Percentiles rank a stretch among this genome's conserved stretches.
phyloP scores from a whole-genome alignment of 64 coral and sea anemone species.

The Montipora sp. region DNA sequence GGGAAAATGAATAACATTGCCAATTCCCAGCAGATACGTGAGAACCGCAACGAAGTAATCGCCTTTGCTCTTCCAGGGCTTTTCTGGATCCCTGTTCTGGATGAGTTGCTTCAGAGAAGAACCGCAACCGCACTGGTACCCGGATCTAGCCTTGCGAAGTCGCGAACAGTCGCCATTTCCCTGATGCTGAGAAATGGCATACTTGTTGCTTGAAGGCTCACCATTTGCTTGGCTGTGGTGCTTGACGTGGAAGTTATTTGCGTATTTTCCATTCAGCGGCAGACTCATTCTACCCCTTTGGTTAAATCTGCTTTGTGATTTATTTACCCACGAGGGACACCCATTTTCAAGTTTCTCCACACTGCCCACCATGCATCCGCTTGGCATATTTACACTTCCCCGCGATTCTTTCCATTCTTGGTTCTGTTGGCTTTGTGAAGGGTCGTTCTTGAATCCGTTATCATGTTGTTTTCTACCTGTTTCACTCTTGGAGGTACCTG shows the following conservation, averaged over 20 bases:
- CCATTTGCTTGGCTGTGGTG: background rate
- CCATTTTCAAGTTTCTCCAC: background rate
- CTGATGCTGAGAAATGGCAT: background rate
- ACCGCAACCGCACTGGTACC: background rate
- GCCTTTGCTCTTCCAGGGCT: constrained; percentile 62
- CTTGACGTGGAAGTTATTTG: background rate
- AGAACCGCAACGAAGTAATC: constrained; percentile 63
- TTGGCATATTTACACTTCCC: background rate
- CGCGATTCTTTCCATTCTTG: background rate
- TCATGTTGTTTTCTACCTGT: background rate
- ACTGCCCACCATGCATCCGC: background rate
- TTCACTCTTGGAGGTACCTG: background rate
- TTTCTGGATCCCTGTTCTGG: constrained; percentile 32
- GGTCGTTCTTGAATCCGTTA: background rate
- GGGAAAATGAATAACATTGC: constrained; percentile 84
- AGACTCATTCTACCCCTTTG: constrained; percentile 34
- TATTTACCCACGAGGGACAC: background rate
- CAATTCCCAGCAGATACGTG: constrained; percentile 79
- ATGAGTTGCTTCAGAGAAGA: background rate
- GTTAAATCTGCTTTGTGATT: background rate
- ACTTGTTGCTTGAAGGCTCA: background rate
- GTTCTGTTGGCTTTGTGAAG: background rate
- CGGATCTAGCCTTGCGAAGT: background rate
- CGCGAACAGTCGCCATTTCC: background rate
- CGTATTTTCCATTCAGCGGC: constrained; percentile 36